Base-by-base conservation (phyloP, 2,113 vertebrate species). In the Gopherus evgoodei region DNA sequence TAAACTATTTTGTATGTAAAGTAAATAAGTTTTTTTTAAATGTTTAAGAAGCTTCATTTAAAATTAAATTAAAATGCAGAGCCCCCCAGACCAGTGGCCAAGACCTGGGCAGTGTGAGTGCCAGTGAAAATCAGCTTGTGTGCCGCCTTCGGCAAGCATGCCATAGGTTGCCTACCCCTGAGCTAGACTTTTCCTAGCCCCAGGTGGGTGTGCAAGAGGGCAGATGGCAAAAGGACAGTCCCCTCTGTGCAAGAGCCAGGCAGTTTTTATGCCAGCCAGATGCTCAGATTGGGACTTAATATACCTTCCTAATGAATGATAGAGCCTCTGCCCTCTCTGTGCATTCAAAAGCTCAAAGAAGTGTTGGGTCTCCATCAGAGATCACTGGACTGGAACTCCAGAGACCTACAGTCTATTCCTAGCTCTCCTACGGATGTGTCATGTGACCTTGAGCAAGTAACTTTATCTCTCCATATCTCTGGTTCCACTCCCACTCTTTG, bases 401-500 rank as follows among this genome's bases (percentile, higher is more conserved):
- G 47, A 38, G 52, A 56, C 0, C 5, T 24, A 52, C 8, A 35
- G 24, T 49, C 49, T 50, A 52, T 38, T 21, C 75, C 59, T 81
- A 57, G 1, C 21, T 21, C 2, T 76, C 52, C 56, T 84, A 62
- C 22, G 57, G 59, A 13, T 21, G 49, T 29, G 42, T 27, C 6
- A 8, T 14, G 78, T 59, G 85, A 75, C 83, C n/a, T 50, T 75
- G 69, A 65, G 56, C 84, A 79, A 87, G 25, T 16, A 76, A 59
- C 1, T 1, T 19, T 8, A 2, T 5, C 22, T 80, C 52, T 57
- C 27, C 47, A 84, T 6, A 79, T 31, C 80, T 90, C 31, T 22
- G 1, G 0, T 0, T 35, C 53, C 35, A 3, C 0, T 50, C 27
- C 78, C 84, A 31, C 3, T 0, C n/a, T 29, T 47, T 9, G 35